Evolutionary conservation across 1,140 invertebrate genomes (phyloP).

Genomic region (Nautilus pompilius): DNA sequence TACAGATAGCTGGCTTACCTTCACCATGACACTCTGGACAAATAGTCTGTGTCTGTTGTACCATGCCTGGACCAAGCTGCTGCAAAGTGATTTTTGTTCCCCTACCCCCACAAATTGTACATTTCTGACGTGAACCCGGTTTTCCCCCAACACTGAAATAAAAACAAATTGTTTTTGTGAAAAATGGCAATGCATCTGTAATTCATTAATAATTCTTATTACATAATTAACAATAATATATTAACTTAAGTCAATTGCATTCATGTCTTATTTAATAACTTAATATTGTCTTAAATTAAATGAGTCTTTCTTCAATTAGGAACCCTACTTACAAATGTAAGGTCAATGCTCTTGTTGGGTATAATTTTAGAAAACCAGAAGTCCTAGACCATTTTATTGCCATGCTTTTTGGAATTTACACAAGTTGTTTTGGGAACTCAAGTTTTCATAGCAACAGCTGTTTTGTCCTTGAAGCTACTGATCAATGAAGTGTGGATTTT

Average conservation of each 20-base stretch:
- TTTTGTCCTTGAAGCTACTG: no score
- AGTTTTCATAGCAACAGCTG: no score
- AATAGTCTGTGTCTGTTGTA: constrained; percentile 92
- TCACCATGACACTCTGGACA: constrained; percentile 87
- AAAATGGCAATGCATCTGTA: neutral
- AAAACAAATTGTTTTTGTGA: neutral
- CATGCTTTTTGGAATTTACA: no score
- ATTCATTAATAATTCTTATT: neutral
- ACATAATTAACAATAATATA: neutral
- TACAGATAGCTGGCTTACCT: constrained; percentile 65
- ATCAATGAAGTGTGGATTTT: no score
- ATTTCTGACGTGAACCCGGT: constrained; percentile 77
- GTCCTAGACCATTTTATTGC: no score
- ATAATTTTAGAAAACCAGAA: no score
- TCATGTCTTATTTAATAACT: neutral
- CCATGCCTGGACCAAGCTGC: constrained; percentile 91
- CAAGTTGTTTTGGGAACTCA: no score
- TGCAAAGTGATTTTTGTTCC: constrained; percentile 89
- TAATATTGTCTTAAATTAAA: neutral
- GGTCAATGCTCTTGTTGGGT: no score
- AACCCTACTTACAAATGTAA: no score
- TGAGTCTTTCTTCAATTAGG: no score
- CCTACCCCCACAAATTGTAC: constrained; percentile 80
- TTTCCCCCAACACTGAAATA: constrained; percentile 74
- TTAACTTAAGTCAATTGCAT: neutral